These are phyloP conservation scores for Lasiurus borealis DNA, from an alignment of 2,113 vertebrate species.

Conservation along the genomic window DNA sequence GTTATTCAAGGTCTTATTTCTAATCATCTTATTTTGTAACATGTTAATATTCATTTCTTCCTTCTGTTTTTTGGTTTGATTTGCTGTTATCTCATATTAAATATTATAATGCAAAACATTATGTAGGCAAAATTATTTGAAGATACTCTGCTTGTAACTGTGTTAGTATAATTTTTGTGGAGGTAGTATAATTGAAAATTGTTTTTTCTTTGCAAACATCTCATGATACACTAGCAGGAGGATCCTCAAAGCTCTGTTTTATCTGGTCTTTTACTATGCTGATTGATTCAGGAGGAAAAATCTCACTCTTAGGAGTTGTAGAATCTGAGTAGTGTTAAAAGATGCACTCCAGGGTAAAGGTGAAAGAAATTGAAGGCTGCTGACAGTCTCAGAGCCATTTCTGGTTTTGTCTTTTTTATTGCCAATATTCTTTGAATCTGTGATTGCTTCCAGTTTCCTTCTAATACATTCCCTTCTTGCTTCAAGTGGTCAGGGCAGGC, in stretches of 20 bases:
- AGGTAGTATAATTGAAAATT: not conserved
- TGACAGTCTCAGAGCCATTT: not conserved
- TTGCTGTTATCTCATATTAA: not conserved
- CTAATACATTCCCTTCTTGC: not conserved
- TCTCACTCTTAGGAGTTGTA: not conserved
- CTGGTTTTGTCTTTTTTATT: constrained; percentile 1
- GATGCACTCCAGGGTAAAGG: not conserved
- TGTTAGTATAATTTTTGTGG: not conserved
- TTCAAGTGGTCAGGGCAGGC: not conserved
- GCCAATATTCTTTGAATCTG: not conserved
- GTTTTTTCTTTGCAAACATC: constrained; percentile 2
- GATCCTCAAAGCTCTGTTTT: not conserved
- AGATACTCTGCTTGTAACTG: not conserved
- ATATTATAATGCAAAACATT: not conserved
- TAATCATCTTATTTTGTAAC: constrained; percentile 2
- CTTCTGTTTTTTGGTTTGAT: not conserved
- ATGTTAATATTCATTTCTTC: not conserved
- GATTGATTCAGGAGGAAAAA: not conserved
- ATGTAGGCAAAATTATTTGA: constrained; percentile 3
- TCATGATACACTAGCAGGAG: not conserved
- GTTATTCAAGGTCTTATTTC: not conserved
- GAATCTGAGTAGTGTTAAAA: not conserved
- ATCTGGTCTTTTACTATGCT: not conserved
- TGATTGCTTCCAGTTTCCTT: not conserved
- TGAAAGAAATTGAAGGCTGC: not conserved